phyloP scores from a whole-genome alignment of 1,140 invertebrate species.

The Drosophila willistoni region DNA sequence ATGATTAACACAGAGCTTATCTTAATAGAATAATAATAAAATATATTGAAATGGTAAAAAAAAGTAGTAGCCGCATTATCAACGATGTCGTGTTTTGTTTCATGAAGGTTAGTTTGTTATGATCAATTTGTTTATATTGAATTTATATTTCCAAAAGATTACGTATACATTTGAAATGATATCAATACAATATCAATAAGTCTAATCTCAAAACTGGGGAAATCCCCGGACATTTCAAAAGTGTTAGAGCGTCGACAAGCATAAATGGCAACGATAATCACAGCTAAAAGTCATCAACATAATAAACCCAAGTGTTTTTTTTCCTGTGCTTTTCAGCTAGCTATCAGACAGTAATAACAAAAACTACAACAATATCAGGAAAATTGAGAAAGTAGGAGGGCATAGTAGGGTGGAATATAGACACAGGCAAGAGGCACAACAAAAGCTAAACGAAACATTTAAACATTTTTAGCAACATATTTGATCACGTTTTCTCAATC shows the following conservation, averaged over 20 bases:
- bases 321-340: constrained; percentile 47
- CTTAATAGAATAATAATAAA: too few species aligned
- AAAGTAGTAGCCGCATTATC: too few species aligned
- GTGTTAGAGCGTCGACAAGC: constrained; percentile 60
- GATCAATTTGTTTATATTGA: too few species aligned
- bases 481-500: constrained; percentile 82
- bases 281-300: constrained; percentile 78
- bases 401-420: too few species aligned
- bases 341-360: not conserved
- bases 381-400: constrained; percentile 41
- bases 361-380: not conserved
- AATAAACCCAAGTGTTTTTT: constrained; percentile 75
- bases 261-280: constrained; percentile 74
- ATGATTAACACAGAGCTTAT: too few species aligned
- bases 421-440: constrained; percentile 32
- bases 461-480: constrained; percentile 82
- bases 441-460: constrained; percentile 74
- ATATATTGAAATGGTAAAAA: too few species aligned
- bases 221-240: constrained; percentile 39
- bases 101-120: too few species aligned
- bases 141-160: too few species aligned
- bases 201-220: constrained; percentile 15
- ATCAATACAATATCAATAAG: not conserved
- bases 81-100: too few species aligned
- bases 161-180: constrained; percentile 18